Conservation (phyloP, 2,888 invertebrate genomes). For the Vesta saturnalis region DNA sequence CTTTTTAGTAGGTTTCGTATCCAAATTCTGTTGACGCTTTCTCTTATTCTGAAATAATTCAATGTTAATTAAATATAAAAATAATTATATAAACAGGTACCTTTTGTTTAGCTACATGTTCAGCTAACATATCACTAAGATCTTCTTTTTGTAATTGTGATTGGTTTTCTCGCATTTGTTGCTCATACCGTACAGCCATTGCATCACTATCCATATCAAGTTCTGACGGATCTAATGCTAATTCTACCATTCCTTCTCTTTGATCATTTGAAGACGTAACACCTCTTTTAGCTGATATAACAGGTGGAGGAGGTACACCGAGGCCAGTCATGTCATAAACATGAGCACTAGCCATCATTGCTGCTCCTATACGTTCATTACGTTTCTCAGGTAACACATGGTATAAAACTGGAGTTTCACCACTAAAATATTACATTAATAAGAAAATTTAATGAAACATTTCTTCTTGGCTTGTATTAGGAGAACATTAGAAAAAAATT, state of each 20-base stretch:
- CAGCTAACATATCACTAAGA: slow-evolving; percentile 97
- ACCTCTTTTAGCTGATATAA: slow-evolving; percentile 58
- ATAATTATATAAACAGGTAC: too few relatives aligned
- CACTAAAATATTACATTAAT: slow-evolving; percentile 63
- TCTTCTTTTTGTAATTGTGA: slow-evolving; percentile 92
- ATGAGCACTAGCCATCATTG: slow-evolving; percentile 99
- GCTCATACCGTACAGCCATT: slow-evolving; percentile 95
- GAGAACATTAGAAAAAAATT: too few relatives aligned
- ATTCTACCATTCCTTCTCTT: slow-evolving; percentile 82
- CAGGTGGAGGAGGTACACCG: slow-evolving; percentile 67
- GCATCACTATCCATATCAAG: slow-evolving; percentile 95
- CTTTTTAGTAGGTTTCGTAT: slow-evolving; percentile 92
- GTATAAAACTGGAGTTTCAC: slow-evolving; percentile 94
- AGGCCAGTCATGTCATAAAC: slow-evolving; percentile 92
- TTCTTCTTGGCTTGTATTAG: too few relatives aligned
- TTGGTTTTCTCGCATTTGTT: slow-evolving; percentile 93
- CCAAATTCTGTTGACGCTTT: slow-evolving; percentile 90
- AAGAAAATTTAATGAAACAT: too few relatives aligned
- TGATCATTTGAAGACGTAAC: slow-evolving; percentile 58
- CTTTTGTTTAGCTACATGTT: slow-evolving; percentile 97
- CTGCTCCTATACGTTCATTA: slow-evolving; percentile 85
- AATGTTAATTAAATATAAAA: slow-evolving; percentile 4
- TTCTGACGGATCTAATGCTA: slow-evolving; percentile 97
- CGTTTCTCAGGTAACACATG: slow-evolving; percentile 96
- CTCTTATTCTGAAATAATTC: slow-evolving; percentile 80